Evolutionary conservation across 2,113 vertebrate genomes (phyloP).

Genomic region (Etheostoma spectabile): DNA sequence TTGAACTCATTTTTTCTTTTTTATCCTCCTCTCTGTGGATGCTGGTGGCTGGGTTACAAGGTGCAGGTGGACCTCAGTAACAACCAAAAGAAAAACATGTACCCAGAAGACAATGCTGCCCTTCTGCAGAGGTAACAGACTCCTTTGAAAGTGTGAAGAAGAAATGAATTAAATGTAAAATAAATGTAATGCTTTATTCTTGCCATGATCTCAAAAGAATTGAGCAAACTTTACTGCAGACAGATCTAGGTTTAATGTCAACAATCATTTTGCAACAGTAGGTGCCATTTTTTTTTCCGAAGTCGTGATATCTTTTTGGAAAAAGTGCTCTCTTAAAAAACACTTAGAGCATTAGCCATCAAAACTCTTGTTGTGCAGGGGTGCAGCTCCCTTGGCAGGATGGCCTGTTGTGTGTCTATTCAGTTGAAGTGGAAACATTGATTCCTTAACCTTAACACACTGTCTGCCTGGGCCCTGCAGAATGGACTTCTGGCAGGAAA

Average conservation of each 20-base stretch:
- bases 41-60: conserved; percentile 27
- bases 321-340: conserved; percentile 37
- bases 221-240: background rate
- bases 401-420: conserved; percentile 44
- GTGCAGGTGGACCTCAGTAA: conserved; percentile 93
- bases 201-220: background rate
- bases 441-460: conserved; percentile 86
- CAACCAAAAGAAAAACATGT: conserved; percentile 89
- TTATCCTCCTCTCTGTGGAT: background rate
- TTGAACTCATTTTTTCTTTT: conserved; percentile 4
- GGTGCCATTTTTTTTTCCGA: background rate
- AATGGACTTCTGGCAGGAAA: conserved; percentile 83
- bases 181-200: background rate
- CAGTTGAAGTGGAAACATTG: conserved; percentile 52
- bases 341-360: conserved; percentile 36
- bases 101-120: conserved; percentile 89
- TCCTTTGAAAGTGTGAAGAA: background rate
- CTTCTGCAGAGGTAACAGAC: conserved; percentile 80
- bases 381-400: conserved; percentile 27
- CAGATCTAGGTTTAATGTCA: conserved; percentile 2
- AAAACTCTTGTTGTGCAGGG: conserved; percentile 35
- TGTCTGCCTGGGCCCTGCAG: conserved; percentile 95
- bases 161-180: background rate
- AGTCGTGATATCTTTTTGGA: background rate
- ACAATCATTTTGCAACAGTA: conserved; percentile 5